These are phyloP conservation scores for Esox lucius DNA, from an alignment of 2,797 vertebrate species.

Conservation along the genomic window DNA sequence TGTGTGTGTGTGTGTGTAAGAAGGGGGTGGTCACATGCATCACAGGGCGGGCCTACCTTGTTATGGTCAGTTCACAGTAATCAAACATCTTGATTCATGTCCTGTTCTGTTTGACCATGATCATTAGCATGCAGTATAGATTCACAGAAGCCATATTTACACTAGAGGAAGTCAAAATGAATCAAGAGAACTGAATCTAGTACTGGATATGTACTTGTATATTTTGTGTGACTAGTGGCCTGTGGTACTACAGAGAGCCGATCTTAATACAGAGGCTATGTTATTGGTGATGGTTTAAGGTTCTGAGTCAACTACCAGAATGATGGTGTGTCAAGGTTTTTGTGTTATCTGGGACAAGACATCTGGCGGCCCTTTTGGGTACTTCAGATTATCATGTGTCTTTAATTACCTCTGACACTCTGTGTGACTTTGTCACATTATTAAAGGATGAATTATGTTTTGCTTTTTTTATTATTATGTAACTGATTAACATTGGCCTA, in stretches of 20 bases:
- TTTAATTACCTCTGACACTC: too few relatives aligned
- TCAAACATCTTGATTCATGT: conserved; percentile 52
- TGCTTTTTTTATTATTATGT: too few relatives aligned
- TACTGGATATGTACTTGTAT: neutral
- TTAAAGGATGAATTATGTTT: too few relatives aligned
- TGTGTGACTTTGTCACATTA: too few relatives aligned
- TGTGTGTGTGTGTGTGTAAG: neutral
- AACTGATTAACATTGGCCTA: too few relatives aligned
- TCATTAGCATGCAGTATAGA: conserved; percentile 5
- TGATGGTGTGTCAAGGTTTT: too few relatives aligned
- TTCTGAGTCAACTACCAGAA: too few relatives aligned
- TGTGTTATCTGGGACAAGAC: too few relatives aligned
- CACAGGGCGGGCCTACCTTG: conserved; percentile 41
- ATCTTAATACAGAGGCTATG: neutral
- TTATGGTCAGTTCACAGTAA: conserved; percentile 38
- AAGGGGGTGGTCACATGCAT: neutral
- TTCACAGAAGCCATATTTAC: neutral
- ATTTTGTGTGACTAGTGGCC: neutral
- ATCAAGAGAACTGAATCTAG: neutral
- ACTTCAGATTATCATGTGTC: neutral
- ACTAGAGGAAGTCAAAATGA: neutral
- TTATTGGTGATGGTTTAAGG: too few relatives aligned
- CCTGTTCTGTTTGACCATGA: conserved; percentile 25
- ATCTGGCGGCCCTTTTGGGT: too few relatives aligned
- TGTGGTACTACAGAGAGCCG: neutral